Conservation (phyloP, 1,140 invertebrate genomes). For the Babylonia areolata region DNA sequence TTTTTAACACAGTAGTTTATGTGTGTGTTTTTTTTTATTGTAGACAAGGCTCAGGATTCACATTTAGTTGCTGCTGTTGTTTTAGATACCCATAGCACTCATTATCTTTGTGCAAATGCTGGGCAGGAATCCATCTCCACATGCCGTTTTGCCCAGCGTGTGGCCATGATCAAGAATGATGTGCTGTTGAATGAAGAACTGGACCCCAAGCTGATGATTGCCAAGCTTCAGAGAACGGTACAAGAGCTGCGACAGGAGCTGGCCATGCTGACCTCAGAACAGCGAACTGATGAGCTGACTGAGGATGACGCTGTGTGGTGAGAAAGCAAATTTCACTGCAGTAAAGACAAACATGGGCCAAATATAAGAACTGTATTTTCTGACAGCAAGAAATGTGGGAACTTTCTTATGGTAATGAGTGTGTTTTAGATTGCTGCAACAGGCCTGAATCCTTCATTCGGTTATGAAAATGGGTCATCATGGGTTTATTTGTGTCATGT, state of each 20-base stretch:
- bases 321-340: neutral
- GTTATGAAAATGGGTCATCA: too few species aligned
- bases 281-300: slow-evolving; percentile 68
- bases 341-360: too few species aligned
- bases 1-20: too few species aligned
- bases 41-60: neutral
- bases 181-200: slow-evolving; percentile 79
- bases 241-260: slow-evolving; percentile 73
- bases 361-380: too few species aligned
- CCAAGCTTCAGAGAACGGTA: slow-evolving; percentile 76
- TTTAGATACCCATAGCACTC: too few species aligned
- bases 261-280: slow-evolving; percentile 71
- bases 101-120: too few species aligned
- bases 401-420: too few species aligned
- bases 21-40: neutral
- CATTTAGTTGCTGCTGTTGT: too few species aligned
- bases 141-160: slow-evolving; percentile 83
- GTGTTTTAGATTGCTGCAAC: too few species aligned
- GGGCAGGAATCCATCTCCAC: slow-evolving; percentile 81
- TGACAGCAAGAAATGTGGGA: too few species aligned
- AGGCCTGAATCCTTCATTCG: too few species aligned
- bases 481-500: too few species aligned
- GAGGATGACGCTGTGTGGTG: slow-evolving; percentile 72
- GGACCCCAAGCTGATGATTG: slow-evolving; percentile 78
- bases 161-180: slow-evolving; percentile 81